Percentiles rank a stretch among this genome's conserved stretches.
Evolutionary conservation across 2,797 vertebrate species (phyloP).

Genomic region (Micromesistius poutassou): DNA sequence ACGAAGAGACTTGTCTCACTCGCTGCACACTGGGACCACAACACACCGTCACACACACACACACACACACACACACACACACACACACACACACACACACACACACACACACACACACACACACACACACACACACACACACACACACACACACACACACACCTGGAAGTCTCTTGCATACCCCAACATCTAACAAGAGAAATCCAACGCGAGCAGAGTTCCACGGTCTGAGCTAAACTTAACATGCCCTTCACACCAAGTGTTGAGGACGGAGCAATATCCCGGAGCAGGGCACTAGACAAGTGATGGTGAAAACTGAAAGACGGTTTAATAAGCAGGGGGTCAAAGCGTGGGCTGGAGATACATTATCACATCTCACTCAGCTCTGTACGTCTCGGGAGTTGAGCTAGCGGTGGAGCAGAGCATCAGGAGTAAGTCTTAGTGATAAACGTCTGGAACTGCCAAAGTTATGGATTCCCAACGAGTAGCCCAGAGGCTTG

Average conservation of each 20-base stretch:
- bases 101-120: too few species aligned
- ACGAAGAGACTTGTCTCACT: too few species aligned
- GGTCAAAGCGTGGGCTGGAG: background rate
- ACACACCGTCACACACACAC: too few species aligned
- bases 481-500: background rate
- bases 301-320: background rate
- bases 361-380: background rate
- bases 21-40: too few species aligned
- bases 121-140: too few species aligned
- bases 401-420: background rate
- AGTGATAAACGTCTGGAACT: background rate
- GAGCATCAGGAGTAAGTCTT: background rate
- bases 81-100: too few species aligned
- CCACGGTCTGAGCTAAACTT: background rate
- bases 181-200: background rate
- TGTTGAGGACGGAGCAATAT: background rate
- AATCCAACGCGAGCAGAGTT: background rate
- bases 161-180: too few species aligned
- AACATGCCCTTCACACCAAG: background rate
- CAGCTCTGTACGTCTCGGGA: background rate
- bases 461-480: background rate
- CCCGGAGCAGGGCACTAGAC: background rate
- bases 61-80: too few species aligned
- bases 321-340: background rate
- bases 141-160: too few species aligned